Base-by-base conservation (phyloP, 2,113 vertebrate genomes). In the Lucifuga dentata region DNA sequence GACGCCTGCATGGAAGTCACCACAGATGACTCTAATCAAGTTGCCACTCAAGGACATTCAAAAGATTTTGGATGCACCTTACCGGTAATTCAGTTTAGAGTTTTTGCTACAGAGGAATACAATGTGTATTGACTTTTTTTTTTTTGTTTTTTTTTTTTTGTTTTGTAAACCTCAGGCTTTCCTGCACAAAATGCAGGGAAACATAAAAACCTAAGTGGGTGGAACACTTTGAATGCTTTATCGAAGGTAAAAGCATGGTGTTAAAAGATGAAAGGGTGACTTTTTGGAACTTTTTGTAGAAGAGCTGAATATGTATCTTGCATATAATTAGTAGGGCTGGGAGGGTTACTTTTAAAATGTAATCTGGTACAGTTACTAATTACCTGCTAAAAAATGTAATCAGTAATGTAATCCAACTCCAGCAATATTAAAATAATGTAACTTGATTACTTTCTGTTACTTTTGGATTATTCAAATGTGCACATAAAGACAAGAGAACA, bases 241-340 rank as follows among this genome's bases (percentile, higher is more conserved):
- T 61, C 21, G 58, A 33, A 57, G 45, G 41, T 44, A n/a, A 53
- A 43, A 44, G 35, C 11, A 2, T 52, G 73, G 68, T 58, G 68
- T 67, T 81, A 63, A 72, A 67, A 80, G 29, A 74, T 62, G 35
- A 39, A 50, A 65, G 48, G 21, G 51, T 68, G 33, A 69, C 38
- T 38, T 65, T 67, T 73, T 24, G 20, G 67, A 63, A n/a, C n/a
- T n/a, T 58, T 53, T 67, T 59, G 56, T 56, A 53, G 59, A 17
- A 49, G 46, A 56, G 36, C 8, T n/a, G 26, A 43, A 4, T 60
- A n/a, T 69, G 63, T 58, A 48, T 61, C 50, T 38, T 13, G 7
- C 26, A 49, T 33, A 50, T 79, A 51, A 72, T 68, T 68, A 39
- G 35, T 36, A 5, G 11, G 23, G 29, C n/a, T n/a, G 9, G 35